Conservation (phyloP, 1,140 invertebrate genomes). For the Caenorhabditis tropicalis region DNA sequence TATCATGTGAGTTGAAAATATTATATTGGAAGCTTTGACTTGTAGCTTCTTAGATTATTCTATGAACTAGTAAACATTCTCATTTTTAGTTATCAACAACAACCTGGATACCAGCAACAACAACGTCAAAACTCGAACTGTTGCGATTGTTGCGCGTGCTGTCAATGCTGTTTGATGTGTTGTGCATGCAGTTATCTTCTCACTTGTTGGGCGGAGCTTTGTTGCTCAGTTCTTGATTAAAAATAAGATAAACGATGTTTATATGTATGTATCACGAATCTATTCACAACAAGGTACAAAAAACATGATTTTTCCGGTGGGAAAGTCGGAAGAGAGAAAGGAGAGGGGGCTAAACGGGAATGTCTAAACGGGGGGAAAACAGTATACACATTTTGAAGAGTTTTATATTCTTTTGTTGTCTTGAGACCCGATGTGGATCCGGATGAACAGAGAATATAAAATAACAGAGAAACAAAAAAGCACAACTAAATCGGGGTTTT, state of each 20-base stretch:
- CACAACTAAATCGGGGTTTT: not conserved
- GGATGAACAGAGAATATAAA: not conserved
- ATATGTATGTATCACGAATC: not conserved
- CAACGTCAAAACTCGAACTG: not conserved
- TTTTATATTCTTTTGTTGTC: too few species aligned
- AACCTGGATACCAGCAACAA: not conserved
- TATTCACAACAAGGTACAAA: constrained; percentile 12
- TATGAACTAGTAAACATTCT: not conserved
- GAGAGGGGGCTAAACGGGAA: constrained; percentile 7
- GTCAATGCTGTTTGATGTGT: constrained; percentile 18
- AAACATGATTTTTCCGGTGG: not conserved
- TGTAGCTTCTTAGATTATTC: too few species aligned
- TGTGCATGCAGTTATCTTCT: constrained; percentile 6
- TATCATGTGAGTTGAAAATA: not conserved
- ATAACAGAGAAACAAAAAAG: not conserved
- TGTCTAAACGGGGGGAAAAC: constrained; percentile 8
- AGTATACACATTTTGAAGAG: not conserved
- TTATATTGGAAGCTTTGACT: too few species aligned
- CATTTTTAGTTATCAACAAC: not conserved
- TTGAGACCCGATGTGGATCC: too few species aligned
- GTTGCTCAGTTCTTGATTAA: not conserved
- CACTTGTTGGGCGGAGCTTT: constrained; percentile 20
- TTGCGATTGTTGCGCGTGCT: constrained; percentile 11
- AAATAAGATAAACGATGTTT: not conserved
- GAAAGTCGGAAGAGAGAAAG: not conserved